Evolutionary conservation across 2,113 vertebrate species (phyloP).

Genomic region (Tinamus guttatus): DNA sequence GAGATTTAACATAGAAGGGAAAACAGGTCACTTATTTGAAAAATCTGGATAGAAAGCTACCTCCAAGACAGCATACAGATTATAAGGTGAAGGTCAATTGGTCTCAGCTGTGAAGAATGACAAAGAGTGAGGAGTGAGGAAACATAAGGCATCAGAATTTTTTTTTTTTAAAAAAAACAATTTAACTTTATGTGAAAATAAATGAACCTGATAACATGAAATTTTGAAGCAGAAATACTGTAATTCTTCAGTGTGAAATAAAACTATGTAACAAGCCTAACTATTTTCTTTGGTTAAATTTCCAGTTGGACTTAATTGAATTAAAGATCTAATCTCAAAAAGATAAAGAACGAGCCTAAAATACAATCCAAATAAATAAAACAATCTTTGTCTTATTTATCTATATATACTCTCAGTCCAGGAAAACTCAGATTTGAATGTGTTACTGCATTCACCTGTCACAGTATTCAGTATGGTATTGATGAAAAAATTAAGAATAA

Average conservation of each 20-base stretch:
- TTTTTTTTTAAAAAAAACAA: not conserved
- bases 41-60: not conserved
- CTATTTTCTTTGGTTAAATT: not conserved
- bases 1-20: not conserved
- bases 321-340: not conserved
- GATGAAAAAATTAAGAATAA: not conserved
- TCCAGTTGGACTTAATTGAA: not conserved
- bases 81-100: not conserved
- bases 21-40: not conserved
- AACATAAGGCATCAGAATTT: not conserved
- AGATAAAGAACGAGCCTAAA: not conserved
- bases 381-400: not conserved
- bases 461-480: too few relatives aligned
- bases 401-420: not conserved
- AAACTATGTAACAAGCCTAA: not conserved
- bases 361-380: not conserved
- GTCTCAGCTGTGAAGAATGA: not conserved
- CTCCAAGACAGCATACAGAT: not conserved
- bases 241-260: not conserved
- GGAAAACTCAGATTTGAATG: not conserved
- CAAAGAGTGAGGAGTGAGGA: too few relatives aligned
- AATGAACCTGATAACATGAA: not conserved
- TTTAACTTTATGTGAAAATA: not conserved
- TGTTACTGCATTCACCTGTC: not conserved
- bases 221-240: not conserved